phyloP scores from a whole-genome alignment of 1,140 invertebrate genomes.

The Adelges cooleyi region DNA sequence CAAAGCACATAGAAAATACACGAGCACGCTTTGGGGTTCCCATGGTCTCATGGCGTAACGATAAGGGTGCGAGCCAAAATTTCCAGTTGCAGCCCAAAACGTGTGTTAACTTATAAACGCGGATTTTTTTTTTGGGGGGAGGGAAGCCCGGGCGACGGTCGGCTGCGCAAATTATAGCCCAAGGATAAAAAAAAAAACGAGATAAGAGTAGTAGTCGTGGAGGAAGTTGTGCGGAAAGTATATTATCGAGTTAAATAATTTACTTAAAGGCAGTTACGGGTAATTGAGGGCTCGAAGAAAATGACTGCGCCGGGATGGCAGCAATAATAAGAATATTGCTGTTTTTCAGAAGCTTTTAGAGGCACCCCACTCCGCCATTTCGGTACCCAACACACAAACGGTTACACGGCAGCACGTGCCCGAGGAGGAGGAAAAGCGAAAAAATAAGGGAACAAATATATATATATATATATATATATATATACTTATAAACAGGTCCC shows the following conservation, averaged over 20 bases:
- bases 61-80: background rate
- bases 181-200: background rate
- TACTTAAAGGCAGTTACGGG: conserved; percentile 14
- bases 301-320: background rate
- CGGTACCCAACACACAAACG: too few relatives aligned
- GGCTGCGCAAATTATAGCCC: conserved; percentile 13
- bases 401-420: too few relatives aligned
- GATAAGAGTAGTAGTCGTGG: too few relatives aligned
- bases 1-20: conserved; percentile 3
- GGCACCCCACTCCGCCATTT: background rate
- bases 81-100: background rate
- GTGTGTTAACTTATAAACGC: conserved; percentile 23
- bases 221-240: background rate
- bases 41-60: background rate
- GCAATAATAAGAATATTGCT: conserved; percentile 13
- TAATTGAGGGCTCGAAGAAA: conserved; percentile 7
- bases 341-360: conserved; percentile 18
- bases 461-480: too few relatives aligned
- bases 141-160: background rate
- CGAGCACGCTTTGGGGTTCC: background rate
- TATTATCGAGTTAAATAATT: conserved; percentile 29
- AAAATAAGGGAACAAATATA: too few relatives aligned
- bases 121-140: background rate
- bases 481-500: too few relatives aligned
- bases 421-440: too few relatives aligned